Base-by-base conservation (phyloP, 2,797 vertebrate genomes). In the Peromyscus aztecus region DNA sequence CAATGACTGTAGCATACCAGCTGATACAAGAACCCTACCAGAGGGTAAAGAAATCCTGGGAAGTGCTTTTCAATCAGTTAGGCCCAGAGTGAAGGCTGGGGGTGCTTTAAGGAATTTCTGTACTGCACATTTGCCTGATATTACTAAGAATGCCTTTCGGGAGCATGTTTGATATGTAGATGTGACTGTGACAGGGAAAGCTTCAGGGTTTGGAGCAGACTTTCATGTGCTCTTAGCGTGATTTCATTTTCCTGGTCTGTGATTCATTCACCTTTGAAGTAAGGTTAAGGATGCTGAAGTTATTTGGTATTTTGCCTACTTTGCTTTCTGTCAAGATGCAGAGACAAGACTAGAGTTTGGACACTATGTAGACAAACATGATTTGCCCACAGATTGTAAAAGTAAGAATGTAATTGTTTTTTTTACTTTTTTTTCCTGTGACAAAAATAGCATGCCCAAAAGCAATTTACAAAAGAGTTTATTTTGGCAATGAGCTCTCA, bases 381-480 rank as follows among this genome's bases (percentile, higher is more conserved):
- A 67, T 92, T 90, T 96, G 31, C 43, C 21, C 82, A 89, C 3
- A 94, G 57, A 23, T 76, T 65, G 2, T 87, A 65, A 91, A 69
- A 95, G 82, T 19, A 76, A 49, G n/a, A 52, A 31, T 40, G 40
- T 57, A 57, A 61, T 21, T 43, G 49, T 34, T 27, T 81, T 59
- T 17, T 37, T 43, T 29, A 14, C n/a, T 59, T 82, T 37, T 37
- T 6, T 37, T 34, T 6, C 31, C 80, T 59, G n/a, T 59, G 80
- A 40, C n/a, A 59, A 57, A 67, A n/a, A 80, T 21, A n/a, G 31
- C 31, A 40, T 61, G 21, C 27, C n/a, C 55, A 4, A 40, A 61
- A 40, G 24, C 24, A 40, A 27, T 61, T 16, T 61, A 61, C 80
- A 29, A 78, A 78, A 40, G 57, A 40, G 37, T 61, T 82, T 43